Percentiles rank a stretch among this genome's conserved stretches.
Evolutionary conservation across 2,113 vertebrate genomes (phyloP).

Genomic region (Oenanthe oenanthe): DNA sequence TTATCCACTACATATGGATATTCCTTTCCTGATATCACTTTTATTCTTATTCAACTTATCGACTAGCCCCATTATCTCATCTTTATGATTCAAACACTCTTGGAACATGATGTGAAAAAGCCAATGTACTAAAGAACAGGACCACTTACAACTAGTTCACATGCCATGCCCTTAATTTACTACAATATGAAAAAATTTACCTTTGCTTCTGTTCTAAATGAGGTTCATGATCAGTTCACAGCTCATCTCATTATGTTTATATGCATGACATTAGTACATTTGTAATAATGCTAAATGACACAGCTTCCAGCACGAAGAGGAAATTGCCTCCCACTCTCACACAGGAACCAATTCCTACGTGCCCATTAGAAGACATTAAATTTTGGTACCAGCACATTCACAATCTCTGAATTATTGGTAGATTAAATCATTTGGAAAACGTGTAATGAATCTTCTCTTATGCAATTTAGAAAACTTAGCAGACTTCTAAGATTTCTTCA

Average conservation of each 20-base stretch:
- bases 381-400: neutral
- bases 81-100: neutral
- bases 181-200: neutral
- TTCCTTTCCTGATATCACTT: neutral
- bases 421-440: neutral
- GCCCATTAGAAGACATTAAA: neutral
- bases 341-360: neutral
- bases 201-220: neutral
- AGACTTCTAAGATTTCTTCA: neutral
- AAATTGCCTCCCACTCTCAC: slow-evolving; percentile 2
- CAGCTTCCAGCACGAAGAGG: neutral
- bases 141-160: slow-evolving; percentile 18
- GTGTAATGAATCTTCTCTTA: neutral
- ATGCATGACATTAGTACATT: neutral
- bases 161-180: slow-evolving; percentile 28
- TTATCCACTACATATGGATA: neutral
- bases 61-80: neutral
- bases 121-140: neutral
- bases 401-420: neutral
- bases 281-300: neutral
- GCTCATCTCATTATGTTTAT: slow-evolving; percentile 23
- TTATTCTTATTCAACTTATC: neutral
- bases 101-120: slow-evolving; percentile 22
- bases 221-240: slow-evolving; percentile 16
- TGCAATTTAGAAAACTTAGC: neutral